These are phyloP conservation scores for Hypsibius dujardini DNA, from an alignment of 1,140 invertebrate species.

Conservation along the genomic window DNA sequence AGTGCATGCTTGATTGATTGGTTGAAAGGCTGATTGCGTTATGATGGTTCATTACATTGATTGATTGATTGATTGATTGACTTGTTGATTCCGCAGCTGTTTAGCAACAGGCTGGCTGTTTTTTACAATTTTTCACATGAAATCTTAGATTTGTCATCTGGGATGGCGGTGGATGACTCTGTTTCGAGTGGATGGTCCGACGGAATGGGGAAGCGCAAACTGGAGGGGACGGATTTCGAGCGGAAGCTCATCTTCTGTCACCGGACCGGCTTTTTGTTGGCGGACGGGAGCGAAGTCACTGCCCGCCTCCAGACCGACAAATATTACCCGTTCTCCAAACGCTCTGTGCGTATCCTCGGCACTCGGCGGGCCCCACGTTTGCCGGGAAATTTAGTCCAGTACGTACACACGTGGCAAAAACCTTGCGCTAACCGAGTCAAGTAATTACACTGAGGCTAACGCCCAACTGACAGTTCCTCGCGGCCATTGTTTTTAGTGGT, in stretches of 20 bases:
- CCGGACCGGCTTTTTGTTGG: too few species aligned
- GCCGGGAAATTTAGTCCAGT: neutral
- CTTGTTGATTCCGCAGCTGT: too few species aligned
- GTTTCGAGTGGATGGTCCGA: too few species aligned
- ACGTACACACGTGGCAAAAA: neutral
- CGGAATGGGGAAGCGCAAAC: neutral
- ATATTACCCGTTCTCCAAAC: conserved; percentile 2
- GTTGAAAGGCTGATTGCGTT: too few species aligned
- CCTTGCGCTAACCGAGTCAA: neutral
- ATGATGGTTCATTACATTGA: too few species aligned
- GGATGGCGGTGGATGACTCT: too few species aligned
- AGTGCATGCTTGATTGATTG: too few species aligned
- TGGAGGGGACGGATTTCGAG: neutral
- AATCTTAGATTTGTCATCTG: too few species aligned
- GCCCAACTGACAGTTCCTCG: neutral
- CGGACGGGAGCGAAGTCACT: neutral
- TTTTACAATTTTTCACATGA: too few species aligned
- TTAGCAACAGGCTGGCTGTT: too few species aligned
- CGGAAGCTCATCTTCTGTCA: neutral
- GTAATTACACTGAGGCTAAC: neutral
- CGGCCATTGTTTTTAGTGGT: neutral
- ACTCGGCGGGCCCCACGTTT: neutral
- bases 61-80: too few species aligned
- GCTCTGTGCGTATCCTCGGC: neutral
- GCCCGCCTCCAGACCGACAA: neutral